These are phyloP conservation scores for Micronycteris hirsuta DNA, from an alignment of 2,113 vertebrate genomes.

Conservation along the genomic window DNA sequence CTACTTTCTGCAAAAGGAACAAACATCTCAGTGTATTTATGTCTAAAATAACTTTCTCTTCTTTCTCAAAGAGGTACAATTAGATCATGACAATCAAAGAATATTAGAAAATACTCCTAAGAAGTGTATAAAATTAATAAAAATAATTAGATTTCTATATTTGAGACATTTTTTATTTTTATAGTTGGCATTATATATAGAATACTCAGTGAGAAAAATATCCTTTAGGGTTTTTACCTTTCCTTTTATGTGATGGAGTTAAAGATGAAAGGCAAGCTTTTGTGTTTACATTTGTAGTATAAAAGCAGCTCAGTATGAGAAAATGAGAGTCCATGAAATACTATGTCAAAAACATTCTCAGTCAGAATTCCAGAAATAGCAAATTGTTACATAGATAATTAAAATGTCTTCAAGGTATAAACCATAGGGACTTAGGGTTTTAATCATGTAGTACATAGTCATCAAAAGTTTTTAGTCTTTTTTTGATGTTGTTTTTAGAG, in stretches of 20 bases:
- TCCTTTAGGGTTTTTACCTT: constrained; percentile 66
- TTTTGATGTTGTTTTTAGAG: constrained; percentile 78
- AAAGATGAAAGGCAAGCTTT: constrained; percentile 80
- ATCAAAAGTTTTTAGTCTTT: constrained; percentile 81
- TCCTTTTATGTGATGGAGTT: constrained; percentile 77
- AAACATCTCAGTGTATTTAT: neutral
- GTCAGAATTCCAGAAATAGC: constrained; percentile 83
- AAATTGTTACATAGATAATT: constrained; percentile 84
- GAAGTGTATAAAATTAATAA: neutral
- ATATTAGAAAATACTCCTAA: neutral
- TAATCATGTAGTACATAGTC: constrained; percentile 81
- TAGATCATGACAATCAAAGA: neutral
- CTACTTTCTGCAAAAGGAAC: neutral
- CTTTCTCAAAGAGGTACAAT: neutral
- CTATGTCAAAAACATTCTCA: constrained; percentile 79
- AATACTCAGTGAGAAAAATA: constrained; percentile 55
- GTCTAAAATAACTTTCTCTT: neutral
- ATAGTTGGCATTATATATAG: constrained; percentile 46
- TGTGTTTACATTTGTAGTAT: constrained; percentile 82
- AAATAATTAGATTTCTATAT: neutral
- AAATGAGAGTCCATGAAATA: constrained; percentile 80
- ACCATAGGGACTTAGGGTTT: constrained; percentile 79
- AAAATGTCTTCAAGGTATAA: constrained; percentile 83
- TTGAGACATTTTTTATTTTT: constrained; percentile 49
- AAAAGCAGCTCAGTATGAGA: constrained; percentile 75